Evolutionary conservation across 2,113 vertebrate genomes (phyloP).

Genomic region (Tachysurus fulvidraco): DNA sequence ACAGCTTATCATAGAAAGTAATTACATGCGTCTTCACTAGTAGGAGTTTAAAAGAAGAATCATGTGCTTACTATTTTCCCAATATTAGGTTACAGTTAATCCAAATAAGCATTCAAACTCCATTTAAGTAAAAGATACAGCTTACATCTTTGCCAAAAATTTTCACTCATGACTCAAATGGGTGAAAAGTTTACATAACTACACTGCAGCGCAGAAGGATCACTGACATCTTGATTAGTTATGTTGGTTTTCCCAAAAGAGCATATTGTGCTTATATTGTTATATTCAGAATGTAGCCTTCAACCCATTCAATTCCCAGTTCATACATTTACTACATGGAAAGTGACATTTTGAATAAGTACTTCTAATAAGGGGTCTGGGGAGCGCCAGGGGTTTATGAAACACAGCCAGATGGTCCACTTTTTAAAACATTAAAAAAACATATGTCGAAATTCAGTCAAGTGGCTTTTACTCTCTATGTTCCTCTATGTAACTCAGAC

Average conservation of each 20-base stretch:
- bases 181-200: not conserved
- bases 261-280: not conserved
- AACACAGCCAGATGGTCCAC: not conserved
- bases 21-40: too few relatives aligned
- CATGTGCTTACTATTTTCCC: too few relatives aligned
- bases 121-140: not conserved
- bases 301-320: not conserved
- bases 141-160: not conserved
- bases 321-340: not conserved
- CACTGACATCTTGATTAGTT: not conserved
- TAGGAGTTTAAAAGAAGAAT: too few relatives aligned
- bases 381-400: not conserved
- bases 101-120: not conserved
- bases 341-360: not conserved
- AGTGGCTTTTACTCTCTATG: not conserved
- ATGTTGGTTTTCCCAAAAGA: not conserved
- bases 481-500: not conserved
- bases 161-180: not conserved
- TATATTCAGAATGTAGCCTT: not conserved
- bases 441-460: not conserved
- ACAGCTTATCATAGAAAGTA: too few relatives aligned
- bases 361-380: not conserved
- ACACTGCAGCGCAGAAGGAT: not conserved
- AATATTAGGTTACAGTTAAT: not conserved
- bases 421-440: not conserved